phyloP scores from a whole-genome alignment of 1,140 invertebrate genomes.

The Drosophila erecta region DNA sequence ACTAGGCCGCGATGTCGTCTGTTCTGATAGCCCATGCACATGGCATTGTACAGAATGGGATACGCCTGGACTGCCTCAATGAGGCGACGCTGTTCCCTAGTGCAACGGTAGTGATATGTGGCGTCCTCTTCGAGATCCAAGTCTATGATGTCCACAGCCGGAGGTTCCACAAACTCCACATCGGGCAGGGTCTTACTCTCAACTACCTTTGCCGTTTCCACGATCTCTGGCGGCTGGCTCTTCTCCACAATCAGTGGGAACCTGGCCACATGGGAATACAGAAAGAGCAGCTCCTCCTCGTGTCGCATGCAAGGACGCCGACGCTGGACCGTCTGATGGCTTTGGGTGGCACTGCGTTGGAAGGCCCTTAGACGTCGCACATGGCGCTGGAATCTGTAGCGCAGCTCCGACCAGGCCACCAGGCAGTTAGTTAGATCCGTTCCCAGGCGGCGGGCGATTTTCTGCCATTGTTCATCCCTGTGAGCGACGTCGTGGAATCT shows the following conservation, averaged over 20 bases:
- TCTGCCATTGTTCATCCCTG: slow-evolving; percentile 48
- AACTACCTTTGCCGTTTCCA: not conserved
- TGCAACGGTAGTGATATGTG: not conserved
- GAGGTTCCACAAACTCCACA: slow-evolving; percentile 18
- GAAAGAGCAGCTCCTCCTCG: slow-evolving; percentile 67
- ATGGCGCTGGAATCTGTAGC: slow-evolving; percentile 59
- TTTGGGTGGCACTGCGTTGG: not conserved
- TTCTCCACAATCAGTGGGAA: not conserved
- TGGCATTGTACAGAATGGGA: slow-evolving; percentile 59
- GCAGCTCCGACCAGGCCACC: slow-evolving; percentile 57
- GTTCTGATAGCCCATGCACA: slow-evolving; percentile 29
- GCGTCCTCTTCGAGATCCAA: slow-evolving; percentile 36
- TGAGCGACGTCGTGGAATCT: slow-evolving; percentile 30
- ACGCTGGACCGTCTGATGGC: not conserved
- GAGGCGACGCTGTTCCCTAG: slow-evolving; percentile 1
- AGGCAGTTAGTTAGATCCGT: slow-evolving; percentile 35
- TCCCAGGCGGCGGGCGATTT: slow-evolving; percentile 22
- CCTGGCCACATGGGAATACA: slow-evolving; percentile 57
- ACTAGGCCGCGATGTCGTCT: slow-evolving; percentile 57
- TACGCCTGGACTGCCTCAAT: slow-evolving; percentile 58
- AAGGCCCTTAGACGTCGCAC: slow-evolving; percentile 49
- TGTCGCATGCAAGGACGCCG: slow-evolving; percentile 50
- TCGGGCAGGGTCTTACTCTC: slow-evolving; percentile 1
- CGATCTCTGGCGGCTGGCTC: not conserved
- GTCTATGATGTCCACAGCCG: slow-evolving; percentile 41